phyloP scores from a whole-genome alignment of 2,888 invertebrate genomes.

The Drosophila sordidapex region DNA sequence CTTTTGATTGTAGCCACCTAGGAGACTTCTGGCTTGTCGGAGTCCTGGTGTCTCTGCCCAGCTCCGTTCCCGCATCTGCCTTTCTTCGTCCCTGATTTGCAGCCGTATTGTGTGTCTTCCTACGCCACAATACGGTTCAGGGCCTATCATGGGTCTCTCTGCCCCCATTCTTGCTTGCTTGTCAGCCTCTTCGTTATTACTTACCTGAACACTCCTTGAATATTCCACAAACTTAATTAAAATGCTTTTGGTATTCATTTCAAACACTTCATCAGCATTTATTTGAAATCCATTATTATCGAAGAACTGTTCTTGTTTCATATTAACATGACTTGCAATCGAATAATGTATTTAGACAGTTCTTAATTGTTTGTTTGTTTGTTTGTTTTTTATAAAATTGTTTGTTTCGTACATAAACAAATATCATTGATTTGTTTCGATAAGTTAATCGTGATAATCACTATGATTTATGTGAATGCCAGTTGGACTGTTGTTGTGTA shows the following conservation, averaged over 20 bases:
- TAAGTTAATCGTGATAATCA: conserved; percentile 21
- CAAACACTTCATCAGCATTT: conserved; percentile 62
- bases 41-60: too few relatives aligned
- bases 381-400: conserved; percentile 48
- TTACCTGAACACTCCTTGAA: background rate
- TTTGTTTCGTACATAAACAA: conserved; percentile 55
- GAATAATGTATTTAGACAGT: conserved; percentile 16
- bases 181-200: background rate
- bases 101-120: too few relatives aligned
- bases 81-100: too few relatives aligned
- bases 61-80: too few relatives aligned
- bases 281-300: conserved; percentile 66
- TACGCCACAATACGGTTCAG: too few relatives aligned
- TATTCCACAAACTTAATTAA: background rate
- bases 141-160: too few relatives aligned
- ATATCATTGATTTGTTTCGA: conserved; percentile 16
- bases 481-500: conserved; percentile 66
- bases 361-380: conserved; percentile 9
- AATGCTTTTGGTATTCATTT: conserved; percentile 13
- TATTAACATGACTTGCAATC: conserved; percentile 59
- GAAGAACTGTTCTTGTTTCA: conserved; percentile 51
- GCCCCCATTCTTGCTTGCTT: too few relatives aligned
- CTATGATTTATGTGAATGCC: conserved; percentile 27
- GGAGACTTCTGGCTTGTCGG: too few relatives aligned
- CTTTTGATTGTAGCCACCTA: too few relatives aligned